phyloP scores from a whole-genome alignment of 2,888 invertebrate genomes.

The Tetragnatha montana region DNA sequence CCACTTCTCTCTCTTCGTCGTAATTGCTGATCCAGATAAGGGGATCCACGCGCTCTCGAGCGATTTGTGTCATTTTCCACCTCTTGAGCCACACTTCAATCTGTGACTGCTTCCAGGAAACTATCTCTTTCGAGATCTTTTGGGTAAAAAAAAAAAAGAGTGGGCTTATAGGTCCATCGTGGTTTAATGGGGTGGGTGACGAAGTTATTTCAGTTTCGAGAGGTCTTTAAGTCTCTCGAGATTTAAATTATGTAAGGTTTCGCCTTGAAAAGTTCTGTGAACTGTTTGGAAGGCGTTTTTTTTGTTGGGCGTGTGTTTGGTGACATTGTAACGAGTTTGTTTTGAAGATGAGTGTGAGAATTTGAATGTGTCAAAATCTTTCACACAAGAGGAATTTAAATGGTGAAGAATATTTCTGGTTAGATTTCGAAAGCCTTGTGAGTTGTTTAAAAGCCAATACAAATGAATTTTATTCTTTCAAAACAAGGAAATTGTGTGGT shows the following conservation, averaged over 20 bases:
- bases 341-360: no score
- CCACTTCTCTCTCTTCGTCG: not conserved
- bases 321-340: no score
- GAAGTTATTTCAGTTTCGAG: not conserved
- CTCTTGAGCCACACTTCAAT: constrained; percentile 6
- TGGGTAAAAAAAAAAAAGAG: not conserved
- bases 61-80: constrained; percentile 18
- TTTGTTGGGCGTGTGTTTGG: no score
- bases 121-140: not conserved
- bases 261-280: not conserved
- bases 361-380: no score
- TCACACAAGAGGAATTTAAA: no score
- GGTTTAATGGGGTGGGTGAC: not conserved
- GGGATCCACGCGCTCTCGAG: constrained; percentile 4
- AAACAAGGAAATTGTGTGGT: no score
- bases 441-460: no score
- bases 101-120: not conserved
- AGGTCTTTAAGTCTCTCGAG: not conserved
- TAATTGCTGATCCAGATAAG: constrained; percentile 23
- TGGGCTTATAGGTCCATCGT: not conserved
- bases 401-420: no score
- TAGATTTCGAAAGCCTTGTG: no score
- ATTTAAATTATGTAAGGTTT: not conserved
- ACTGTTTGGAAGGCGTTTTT: not conserved
- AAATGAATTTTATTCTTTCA: no score